Percentiles rank a stretch among this genome's conserved stretches.
Conservation (phyloP, 2,113 vertebrate species). For the Cochlearius cochlearius region DNA sequence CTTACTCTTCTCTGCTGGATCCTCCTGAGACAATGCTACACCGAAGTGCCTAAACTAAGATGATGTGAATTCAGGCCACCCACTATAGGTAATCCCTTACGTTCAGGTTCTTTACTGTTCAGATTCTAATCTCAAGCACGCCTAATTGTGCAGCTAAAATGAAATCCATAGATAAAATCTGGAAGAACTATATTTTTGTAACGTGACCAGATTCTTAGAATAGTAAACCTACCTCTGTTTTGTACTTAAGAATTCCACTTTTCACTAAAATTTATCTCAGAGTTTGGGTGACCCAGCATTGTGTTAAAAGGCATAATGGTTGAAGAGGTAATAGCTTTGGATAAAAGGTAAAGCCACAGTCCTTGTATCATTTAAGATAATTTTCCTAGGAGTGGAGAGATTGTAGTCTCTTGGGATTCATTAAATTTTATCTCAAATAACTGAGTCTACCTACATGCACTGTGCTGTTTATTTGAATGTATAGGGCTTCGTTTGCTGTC, state of each 20-base stretch:
- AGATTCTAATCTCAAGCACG: background rate
- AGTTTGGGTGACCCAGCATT: background rate
- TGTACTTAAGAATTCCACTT: background rate
- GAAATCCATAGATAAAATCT: background rate
- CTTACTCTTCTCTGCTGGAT: background rate
- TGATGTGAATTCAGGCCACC: background rate
- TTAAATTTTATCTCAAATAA: background rate
- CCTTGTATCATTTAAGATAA: background rate
- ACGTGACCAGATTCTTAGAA: background rate
- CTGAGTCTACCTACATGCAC: background rate
- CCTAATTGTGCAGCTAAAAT: background rate
- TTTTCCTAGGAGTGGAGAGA: background rate
- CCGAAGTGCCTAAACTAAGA: background rate
- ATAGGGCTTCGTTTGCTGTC: background rate
- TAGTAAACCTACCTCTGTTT: background rate
- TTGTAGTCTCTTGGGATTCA: background rate
- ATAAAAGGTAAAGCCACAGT: background rate
- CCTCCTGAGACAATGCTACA: background rate
- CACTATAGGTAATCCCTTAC: no score
- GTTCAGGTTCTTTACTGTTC: background rate
- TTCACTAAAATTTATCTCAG: background rate
- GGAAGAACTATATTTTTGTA: background rate
- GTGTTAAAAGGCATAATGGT: background rate
- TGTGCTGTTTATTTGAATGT: background rate
- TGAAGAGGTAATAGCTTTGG: background rate